Evolutionary conservation across 2,113 vertebrate species (phyloP).

Genomic region (Catharus fuscescens): DNA sequence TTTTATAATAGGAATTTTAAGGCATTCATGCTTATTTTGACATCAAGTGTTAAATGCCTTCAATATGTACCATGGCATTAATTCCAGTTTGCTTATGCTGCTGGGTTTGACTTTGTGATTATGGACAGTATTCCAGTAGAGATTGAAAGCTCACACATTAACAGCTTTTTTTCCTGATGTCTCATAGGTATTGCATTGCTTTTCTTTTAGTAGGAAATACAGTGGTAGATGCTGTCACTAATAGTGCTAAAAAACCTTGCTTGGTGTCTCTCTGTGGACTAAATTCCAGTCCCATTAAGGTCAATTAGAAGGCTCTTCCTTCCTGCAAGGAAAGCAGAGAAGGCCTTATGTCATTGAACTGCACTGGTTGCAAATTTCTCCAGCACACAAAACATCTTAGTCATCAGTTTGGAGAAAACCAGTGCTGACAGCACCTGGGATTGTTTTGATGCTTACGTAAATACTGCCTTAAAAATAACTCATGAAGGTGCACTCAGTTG

Average conservation of each 20-base stretch:
- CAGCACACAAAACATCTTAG: neutral
- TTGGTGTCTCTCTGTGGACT: neutral
- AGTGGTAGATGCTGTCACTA: neutral
- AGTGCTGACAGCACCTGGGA: neutral
- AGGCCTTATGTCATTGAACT: neutral
- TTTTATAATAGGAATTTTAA: slow-evolving; percentile 54
- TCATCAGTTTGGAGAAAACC: neutral
- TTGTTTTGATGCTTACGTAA: slow-evolving; percentile 2
- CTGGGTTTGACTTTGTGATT: slow-evolving; percentile 11
- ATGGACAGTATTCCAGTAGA: neutral
- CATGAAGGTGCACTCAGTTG: neutral
- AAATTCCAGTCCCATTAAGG: slow-evolving; percentile 22
- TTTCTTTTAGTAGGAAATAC: neutral
- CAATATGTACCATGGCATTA: neutral
- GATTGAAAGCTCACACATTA: neutral
- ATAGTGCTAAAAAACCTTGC: neutral
- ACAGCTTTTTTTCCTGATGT: slow-evolving; percentile 1
- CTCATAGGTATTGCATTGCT: neutral
- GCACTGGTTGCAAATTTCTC: neutral
- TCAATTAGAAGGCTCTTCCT: neutral
- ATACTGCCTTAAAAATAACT: neutral
- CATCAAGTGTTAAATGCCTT: slow-evolving; percentile 38
- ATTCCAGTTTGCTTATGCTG: neutral
- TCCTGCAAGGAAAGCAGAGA: neutral
- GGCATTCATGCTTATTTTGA: slow-evolving; percentile 37